phyloP scores from a whole-genome alignment of 64 coral and sea anemone species.

The Pocillopora damicornis region DNA sequence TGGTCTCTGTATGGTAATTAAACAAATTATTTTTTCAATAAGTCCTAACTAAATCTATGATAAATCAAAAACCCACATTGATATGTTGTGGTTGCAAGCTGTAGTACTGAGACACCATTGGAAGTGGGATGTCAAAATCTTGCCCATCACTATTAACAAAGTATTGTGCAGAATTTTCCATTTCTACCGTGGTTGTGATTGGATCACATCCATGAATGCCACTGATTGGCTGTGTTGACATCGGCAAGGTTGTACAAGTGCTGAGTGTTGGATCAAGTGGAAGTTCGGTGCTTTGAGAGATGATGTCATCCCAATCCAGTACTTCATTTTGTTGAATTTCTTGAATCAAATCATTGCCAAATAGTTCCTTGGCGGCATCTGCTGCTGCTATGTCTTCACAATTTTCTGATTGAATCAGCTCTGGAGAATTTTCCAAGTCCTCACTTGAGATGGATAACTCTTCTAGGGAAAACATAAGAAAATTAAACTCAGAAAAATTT shows the following conservation, averaged over 20 bases:
- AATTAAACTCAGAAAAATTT: not conserved
- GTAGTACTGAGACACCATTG: conserved; percentile 65
- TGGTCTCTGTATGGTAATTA: conserved; percentile 20
- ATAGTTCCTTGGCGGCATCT: conserved; percentile 99
- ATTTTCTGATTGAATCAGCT: conserved; percentile 35
- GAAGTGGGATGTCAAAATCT: conserved; percentile 51
- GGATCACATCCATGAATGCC: conserved; percentile 40
- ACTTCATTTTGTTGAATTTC: conserved; percentile 97
- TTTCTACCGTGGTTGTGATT: conserved; percentile 91
- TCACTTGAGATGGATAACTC: conserved; percentile 86
- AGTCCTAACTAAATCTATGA: conserved; percentile 18
- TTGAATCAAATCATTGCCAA: conserved; percentile 92
- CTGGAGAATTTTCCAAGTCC: conserved; percentile 58
- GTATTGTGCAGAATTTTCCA: conserved; percentile 88
- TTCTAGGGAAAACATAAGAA: conserved; percentile 42
- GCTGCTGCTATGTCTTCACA: conserved; percentile 86
- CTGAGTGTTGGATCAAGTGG: conserved; percentile 75
- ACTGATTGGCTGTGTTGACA: conserved; percentile 49
- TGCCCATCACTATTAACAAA: conserved; percentile 82
- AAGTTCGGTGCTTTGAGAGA: conserved; percentile 84
- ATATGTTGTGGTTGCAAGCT: conserved; percentile 68
- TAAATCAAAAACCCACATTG: conserved; percentile 76
- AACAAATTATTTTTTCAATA: conserved; percentile 21
- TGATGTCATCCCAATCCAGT: conserved; percentile 98
- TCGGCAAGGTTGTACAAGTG: conserved; percentile 62